These are phyloP conservation scores for Sebastes schlegelii DNA, from an alignment of 2,113 vertebrate genomes.

Conservation along the genomic window DNA sequence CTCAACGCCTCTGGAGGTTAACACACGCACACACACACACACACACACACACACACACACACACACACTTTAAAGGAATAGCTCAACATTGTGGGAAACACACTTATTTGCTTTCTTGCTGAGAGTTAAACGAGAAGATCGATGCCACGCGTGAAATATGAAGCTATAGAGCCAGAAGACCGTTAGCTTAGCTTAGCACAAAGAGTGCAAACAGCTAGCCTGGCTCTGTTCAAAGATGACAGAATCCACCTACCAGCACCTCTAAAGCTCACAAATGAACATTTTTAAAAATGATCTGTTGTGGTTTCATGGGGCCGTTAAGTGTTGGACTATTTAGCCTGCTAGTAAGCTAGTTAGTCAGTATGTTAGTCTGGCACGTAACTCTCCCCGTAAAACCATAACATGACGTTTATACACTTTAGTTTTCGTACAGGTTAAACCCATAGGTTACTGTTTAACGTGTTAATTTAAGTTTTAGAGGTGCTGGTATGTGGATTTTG, in stretches of 20 bases:
- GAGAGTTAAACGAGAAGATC: background rate
- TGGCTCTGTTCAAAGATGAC: background rate
- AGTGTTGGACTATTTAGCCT: background rate
- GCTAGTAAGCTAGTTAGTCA: background rate
- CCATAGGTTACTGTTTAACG: background rate
- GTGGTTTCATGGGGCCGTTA: background rate
- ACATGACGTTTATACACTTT: background rate
- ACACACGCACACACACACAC: constrained; percentile 1
- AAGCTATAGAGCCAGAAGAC: background rate
- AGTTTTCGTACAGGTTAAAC: background rate
- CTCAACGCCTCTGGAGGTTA: constrained; percentile 41
- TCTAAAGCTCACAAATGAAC: background rate
- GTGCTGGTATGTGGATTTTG: too few species aligned
- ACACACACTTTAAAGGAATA: background rate
- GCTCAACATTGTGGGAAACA: background rate
- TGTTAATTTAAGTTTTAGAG: background rate
- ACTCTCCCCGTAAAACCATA: background rate
- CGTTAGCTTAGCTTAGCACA: background rate
- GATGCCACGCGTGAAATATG: background rate
- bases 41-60: constrained; percentile 23
- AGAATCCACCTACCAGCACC: background rate
- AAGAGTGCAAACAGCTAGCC: background rate
- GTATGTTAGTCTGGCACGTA: background rate
- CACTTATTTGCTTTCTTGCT: background rate
- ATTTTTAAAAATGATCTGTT: background rate